Percentiles rank a stretch among this genome's conserved stretches.
Conservation (phyloP, 2,113 vertebrate genomes). For the Ondatra zibethicus region DNA sequence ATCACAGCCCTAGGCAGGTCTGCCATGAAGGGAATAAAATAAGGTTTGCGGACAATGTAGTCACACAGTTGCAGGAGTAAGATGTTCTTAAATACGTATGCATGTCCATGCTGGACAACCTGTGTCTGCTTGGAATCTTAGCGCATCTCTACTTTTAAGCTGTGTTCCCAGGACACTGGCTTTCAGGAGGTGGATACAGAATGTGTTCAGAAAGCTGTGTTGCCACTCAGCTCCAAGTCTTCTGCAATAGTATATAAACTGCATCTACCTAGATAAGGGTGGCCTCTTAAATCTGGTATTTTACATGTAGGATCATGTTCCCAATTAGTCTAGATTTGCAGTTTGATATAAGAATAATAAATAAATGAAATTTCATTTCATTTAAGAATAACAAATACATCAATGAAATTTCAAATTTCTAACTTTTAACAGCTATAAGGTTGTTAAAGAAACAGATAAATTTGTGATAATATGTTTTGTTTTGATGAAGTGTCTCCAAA, state of each 20-base stretch:
- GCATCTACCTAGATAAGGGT: neutral
- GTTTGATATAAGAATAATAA: neutral
- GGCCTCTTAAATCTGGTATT: constrained; percentile 40
- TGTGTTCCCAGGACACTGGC: neutral
- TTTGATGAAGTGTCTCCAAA: neutral
- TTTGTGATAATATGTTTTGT: constrained; percentile 17
- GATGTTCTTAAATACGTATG: neutral
- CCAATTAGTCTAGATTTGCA: neutral
- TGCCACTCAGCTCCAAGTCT: neutral
- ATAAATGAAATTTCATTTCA: constrained; percentile 33
- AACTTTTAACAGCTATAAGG: neutral
- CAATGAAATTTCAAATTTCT: constrained; percentile 26
- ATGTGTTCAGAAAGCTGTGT: neutral
- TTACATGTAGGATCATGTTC: constrained; percentile 4
- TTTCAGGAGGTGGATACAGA: neutral
- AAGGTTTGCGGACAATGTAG: neutral
- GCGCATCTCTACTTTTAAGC: neutral
- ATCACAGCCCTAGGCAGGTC: neutral
- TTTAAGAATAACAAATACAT: no score
- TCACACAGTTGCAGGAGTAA: constrained; percentile 37
- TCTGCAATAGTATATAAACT: neutral
- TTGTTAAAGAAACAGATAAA: constrained; percentile 1
- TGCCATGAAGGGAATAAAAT: neutral
- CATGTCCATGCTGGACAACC: neutral
- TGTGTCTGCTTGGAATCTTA: neutral